Conservation (phyloP, 2,113 vertebrate species). For the Mobula hypostoma region DNA sequence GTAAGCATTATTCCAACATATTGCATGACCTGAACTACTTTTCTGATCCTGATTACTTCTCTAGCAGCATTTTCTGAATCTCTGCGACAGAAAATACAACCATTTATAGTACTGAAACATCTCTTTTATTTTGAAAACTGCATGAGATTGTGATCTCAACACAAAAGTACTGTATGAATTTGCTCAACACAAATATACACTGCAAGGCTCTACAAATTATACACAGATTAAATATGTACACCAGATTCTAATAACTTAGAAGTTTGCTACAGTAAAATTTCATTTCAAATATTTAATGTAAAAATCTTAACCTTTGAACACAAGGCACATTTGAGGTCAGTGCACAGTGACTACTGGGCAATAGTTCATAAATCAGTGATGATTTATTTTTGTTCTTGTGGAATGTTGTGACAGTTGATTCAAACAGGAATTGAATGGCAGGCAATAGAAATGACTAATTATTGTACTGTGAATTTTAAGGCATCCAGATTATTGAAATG, state of each 20-base stretch:
- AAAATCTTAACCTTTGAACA: constrained; percentile 22
- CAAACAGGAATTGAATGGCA: not conserved
- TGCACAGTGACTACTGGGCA: constrained; percentile 17
- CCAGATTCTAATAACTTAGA: constrained; percentile 2
- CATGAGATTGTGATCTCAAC: constrained; percentile 18
- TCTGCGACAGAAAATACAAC: not conserved
- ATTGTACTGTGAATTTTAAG: not conserved
- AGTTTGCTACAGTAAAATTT: constrained; percentile 9
- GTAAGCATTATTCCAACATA: not conserved
- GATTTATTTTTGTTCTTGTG: not conserved
- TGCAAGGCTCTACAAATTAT: constrained; percentile 25
- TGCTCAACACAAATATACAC: constrained; percentile 35
- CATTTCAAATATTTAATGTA: constrained; percentile 13
- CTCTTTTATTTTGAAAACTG: constrained; percentile 25
- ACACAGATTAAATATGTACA: constrained; percentile 34
- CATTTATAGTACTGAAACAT: not conserved
- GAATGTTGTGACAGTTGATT: constrained; percentile 32
- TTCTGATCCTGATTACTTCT: too few relatives aligned
- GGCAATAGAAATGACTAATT: not conserved
- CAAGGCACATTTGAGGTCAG: constrained; percentile 29
- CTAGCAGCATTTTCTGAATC: not conserved
- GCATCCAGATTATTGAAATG: not conserved
- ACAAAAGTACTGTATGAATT: not conserved
- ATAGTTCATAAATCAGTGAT: not conserved
- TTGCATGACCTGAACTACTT: not conserved